A percentile compares a stretch with the other conserved stretches of the same genome.
phyloP scores from a whole-genome alignment of 1,140 invertebrate species.

The Zaprionus taronus region DNA sequence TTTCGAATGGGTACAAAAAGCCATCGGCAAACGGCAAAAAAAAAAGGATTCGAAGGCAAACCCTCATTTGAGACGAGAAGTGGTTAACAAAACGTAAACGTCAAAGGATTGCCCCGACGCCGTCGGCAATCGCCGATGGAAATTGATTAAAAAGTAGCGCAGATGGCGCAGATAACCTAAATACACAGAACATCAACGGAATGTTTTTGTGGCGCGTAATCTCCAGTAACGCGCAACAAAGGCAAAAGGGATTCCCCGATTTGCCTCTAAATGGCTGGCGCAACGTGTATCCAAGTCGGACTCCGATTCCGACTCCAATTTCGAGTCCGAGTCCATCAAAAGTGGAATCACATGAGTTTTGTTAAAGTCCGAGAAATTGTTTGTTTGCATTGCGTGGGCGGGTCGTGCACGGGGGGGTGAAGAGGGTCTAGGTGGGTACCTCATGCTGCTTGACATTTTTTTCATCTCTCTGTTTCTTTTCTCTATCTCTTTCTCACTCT shows the following conservation, averaged over 20 bases:
- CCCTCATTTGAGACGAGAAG: constrained; percentile 43
- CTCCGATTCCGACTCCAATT: background rate
- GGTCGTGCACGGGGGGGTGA: background rate
- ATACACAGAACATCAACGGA: constrained; percentile 47
- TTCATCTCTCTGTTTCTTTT: constrained; percentile 37
- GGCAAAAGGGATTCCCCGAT: constrained; percentile 3
- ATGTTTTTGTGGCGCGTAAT: constrained; percentile 50
- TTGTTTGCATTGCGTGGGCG: background rate
- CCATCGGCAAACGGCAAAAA: constrained; percentile 36
- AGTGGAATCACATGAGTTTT: constrained; percentile 8
- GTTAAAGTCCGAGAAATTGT: constrained; percentile 10
- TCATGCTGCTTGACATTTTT: constrained; percentile 35
- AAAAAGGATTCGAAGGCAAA: constrained; percentile 30
- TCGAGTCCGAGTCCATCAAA: constrained; percentile 15
- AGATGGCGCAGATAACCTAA: constrained; percentile 47
- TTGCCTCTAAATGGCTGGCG: constrained; percentile 47
- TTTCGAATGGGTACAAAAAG: constrained; percentile 20
- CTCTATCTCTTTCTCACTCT: constrained; percentile 28
- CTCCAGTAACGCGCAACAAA: constrained; percentile 18
- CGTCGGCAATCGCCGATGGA: constrained; percentile 48
- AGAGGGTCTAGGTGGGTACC: constrained; percentile 15
- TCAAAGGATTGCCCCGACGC: constrained; percentile 52
- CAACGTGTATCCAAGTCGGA: constrained; percentile 51
- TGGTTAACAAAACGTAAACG: constrained; percentile 50
- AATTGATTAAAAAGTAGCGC: constrained; percentile 74